These are phyloP conservation scores for Drosophila bocki DNA, from an alignment of 1,140 invertebrate species.

Conservation along the genomic window DNA sequence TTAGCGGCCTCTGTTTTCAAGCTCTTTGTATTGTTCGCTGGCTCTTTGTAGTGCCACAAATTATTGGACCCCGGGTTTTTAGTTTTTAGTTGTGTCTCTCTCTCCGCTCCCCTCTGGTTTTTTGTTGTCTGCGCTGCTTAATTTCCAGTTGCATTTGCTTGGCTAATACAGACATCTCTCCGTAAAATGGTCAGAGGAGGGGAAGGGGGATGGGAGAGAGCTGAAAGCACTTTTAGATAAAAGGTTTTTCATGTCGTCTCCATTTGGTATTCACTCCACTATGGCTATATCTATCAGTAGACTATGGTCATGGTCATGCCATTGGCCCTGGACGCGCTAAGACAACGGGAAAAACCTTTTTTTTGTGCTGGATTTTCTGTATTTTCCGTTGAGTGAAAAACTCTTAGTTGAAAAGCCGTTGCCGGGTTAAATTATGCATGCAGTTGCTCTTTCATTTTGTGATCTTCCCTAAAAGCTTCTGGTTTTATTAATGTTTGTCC, in stretches of 20 bases:
- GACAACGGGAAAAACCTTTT: constrained; percentile 34
- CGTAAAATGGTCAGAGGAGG: neutral
- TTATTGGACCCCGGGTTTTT: constrained; percentile 40
- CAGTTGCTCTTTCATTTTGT: constrained; percentile 36
- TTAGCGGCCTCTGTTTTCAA: constrained; percentile 61
- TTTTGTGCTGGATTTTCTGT: neutral
- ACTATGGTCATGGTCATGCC: constrained; percentile 60
- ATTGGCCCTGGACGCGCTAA: constrained; percentile 49
- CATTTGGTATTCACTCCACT: constrained; percentile 74
- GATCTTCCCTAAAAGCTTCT: constrained; percentile 64
- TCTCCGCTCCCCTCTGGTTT: constrained; percentile 11
- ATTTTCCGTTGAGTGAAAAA: constrained; percentile 56
- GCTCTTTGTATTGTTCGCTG: constrained; percentile 28
- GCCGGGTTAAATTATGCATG: constrained; percentile 71
- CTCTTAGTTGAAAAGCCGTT: constrained; percentile 74
- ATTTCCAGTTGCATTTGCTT: constrained; percentile 72
- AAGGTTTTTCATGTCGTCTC: constrained; percentile 83
- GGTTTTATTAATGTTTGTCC: constrained; percentile 80
- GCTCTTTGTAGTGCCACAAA: constrained; percentile 32
- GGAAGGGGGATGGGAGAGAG: neutral
- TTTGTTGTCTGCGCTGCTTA: constrained; percentile 56
- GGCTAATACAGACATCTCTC: constrained; percentile 78
- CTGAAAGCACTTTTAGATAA: constrained; percentile 73
- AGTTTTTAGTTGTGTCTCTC: constrained; percentile 34
- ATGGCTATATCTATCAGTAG: constrained; percentile 33